phyloP scores from a whole-genome alignment of 2,797 vertebrate species.

The Pogonophryne albipinna region DNA sequence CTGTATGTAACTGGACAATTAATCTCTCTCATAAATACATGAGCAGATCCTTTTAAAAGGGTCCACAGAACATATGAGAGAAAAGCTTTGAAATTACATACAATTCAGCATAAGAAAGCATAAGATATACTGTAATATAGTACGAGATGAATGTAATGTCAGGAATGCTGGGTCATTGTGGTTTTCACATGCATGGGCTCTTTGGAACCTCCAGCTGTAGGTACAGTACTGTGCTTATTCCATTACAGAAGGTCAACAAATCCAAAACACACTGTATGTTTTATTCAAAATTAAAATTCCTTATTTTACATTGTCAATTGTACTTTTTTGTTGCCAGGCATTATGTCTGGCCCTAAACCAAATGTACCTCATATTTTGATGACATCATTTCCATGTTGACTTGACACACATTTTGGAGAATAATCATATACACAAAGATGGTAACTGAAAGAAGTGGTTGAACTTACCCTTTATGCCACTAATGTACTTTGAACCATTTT shows the following conservation, averaged over 20 bases:
- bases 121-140: no score
- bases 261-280: no score
- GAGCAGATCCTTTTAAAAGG: conserved; percentile 30
- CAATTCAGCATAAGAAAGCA: not conserved
- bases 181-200: no score
- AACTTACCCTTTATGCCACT: not conserved
- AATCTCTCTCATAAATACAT: conserved; percentile 27
- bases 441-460: not conserved
- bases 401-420: not conserved
- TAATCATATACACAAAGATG: not conserved
- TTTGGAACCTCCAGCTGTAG: no score
- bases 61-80: conserved; percentile 9
- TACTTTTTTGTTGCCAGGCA: not conserved
- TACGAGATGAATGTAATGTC: no score
- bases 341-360: not conserved
- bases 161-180: no score
- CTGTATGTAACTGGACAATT: conserved; percentile 30
- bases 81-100: not conserved
- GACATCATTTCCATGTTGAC: not conserved
- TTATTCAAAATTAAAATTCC: no score
- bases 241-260: no score
- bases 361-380: not conserved
- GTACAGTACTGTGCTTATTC: no score
- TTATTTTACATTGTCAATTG: no score
- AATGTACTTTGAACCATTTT: not conserved